Base-by-base conservation (phyloP, 2,113 vertebrate genomes). In the Spheniscus mendiculus region DNA sequence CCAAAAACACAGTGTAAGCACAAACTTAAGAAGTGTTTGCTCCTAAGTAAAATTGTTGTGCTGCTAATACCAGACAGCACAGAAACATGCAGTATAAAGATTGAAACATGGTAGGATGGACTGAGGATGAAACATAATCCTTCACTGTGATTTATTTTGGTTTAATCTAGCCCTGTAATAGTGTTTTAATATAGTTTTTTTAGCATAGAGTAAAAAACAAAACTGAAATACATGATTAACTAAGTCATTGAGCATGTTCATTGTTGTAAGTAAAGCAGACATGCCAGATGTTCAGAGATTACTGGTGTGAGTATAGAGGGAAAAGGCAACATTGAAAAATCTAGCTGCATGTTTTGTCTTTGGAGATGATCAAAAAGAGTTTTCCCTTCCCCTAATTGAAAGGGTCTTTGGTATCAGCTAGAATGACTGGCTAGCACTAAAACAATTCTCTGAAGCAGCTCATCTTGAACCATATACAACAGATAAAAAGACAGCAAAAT, bases 401-500 rank as follows among this genome's bases (percentile, higher is more conserved):
- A 93, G 49, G 53, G 56, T 91, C 36, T 94, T 87, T 74, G 20
- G 70, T 83, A 78, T 94, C 84, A 87, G 12, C 18, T 85, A 26
- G 47, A 91, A 89, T 91, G 34, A 86, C 34, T 93, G 67, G 47
- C 45, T 79, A 84, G 66, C 73, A 92, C 73, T 95, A 67, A 92
- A 97, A 94, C 83, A 95, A 55, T 94, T 96, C 45, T 93, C 74
- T 81, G 49, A 27, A 97, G 69, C 66, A 92, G 72, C 27, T 69
- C 63, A 34, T 96, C 79, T 72, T 67, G 69, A 96, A 90, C 59
- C 50, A 92, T 47, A 77, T 34, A 55, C 6, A 36, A 82, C 89
- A 95, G 65, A 81, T 77, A 93, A 92, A 96, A 97, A 88, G 32
- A 61, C 25, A 81, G 85, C 15, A 89, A 96, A 96, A 92, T 74